phyloP scores from a whole-genome alignment of 53 echinoderm and acorn worm species.

The Stichopus horrens region DNA sequence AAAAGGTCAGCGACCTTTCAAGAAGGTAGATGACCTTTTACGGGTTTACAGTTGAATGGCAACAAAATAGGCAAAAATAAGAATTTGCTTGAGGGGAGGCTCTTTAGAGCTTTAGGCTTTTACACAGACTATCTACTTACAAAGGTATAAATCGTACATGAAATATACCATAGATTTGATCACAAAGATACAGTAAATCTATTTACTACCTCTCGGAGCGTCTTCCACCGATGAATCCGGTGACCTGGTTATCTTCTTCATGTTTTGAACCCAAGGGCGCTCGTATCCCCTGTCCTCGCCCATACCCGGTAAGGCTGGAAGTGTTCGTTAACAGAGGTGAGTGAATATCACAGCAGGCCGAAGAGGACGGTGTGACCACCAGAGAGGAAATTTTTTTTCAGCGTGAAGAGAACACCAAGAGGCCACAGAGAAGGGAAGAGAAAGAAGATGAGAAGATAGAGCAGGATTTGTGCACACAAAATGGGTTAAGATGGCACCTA shows the following conservation, averaged over 20 bases:
- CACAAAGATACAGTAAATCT: not conserved
- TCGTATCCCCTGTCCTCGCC: constrained; percentile 87
- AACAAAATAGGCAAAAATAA: no score
- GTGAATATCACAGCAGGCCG: not conserved
- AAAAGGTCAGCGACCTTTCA: no score
- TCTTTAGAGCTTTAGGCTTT: no score
- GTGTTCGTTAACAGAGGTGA: not conserved
- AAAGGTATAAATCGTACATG: no score
- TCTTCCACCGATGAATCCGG: constrained; percentile 46
- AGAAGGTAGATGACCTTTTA: no score
- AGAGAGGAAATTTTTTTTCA: not conserved
- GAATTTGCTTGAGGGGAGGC: no score
- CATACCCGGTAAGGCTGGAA: constrained; percentile 54
- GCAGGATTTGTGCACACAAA: constrained; percentile 1
- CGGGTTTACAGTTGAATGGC: no score
- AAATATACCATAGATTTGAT: no score
- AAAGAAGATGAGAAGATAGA: not conserved
- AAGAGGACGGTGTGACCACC: not conserved
- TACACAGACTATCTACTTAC: no score
- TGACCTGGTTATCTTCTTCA: constrained; percentile 70
- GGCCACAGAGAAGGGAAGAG: not conserved
- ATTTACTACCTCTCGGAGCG: constrained; percentile 25
- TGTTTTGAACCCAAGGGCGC: constrained; percentile 87
- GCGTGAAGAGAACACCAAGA: not conserved
- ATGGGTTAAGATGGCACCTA: not conserved